Base-by-base conservation (phyloP, 2,797 vertebrate species). In the Cirrhinus mrigala region DNA sequence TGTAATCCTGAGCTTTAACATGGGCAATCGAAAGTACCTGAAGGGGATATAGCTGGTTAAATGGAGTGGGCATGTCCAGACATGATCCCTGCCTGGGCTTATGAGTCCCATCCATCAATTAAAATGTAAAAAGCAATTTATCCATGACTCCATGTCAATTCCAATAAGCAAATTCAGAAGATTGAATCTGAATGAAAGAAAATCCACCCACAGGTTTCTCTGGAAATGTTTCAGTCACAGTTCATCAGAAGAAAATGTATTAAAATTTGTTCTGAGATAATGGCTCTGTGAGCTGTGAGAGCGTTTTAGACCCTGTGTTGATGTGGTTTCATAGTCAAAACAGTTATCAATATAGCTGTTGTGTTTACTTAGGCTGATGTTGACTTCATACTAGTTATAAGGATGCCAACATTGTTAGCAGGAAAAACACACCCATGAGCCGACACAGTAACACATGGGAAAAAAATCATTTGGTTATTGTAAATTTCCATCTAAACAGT, bases 1-100 rank as follows among this genome's bases (percentile, higher is more conserved):
- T 75, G 84, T 84, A 84, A 87, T 77, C 83, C 73, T 81, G 86
- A 22, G 66, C 37, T 86, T 83, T 79, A 68, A 62, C 37, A 7
- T 33, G 73, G 71, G 27, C 74, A 70, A 48, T 70, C 11, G 40
- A 84, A 78, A 78, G 37, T 48, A 27, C 70, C 66, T 73, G 44
- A 84, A 48, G 24, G 4, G 50, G 64, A 78, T n/a, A 69, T 44
- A 40, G 48, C 33, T 77, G 50, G 22, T 44, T 84, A 84, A 78
- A 84, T 78, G n/a, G 37, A 64, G 69, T 60, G 64, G 74, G 52
- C 75, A 62, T 82, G 60, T 82, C 74, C 69, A 79, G 86, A 64
- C 78, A 64, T 75, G 82, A 73, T 73, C 40, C 24, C 33, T 44
- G 40, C 48, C 69, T 70, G 18, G 12, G 56, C 60, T 71, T 77